phyloP scores from a whole-genome alignment of 1,140 invertebrate genomes.

The Diabrotica undecimpunctata region DNA sequence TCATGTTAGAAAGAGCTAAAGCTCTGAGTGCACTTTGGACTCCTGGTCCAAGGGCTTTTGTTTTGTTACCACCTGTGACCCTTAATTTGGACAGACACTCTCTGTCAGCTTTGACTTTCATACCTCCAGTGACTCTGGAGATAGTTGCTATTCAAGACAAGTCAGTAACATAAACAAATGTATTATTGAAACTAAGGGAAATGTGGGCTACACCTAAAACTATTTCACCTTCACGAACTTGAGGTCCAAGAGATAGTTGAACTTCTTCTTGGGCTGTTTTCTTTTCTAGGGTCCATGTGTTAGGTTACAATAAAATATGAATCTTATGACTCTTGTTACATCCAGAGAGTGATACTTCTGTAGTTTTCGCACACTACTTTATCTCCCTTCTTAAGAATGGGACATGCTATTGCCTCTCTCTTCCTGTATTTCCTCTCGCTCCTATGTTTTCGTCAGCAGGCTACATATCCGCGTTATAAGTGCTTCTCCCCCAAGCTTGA shows the following conservation, averaged over 20 bases:
- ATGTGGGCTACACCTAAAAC: too few relatives aligned
- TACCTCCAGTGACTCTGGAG: neutral
- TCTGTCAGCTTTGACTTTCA: neutral
- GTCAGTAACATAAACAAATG: neutral
- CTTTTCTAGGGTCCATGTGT: slow-evolving; percentile 94
- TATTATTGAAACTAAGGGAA: too few relatives aligned
- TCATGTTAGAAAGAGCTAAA: slow-evolving; percentile 97
- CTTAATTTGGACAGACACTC: too few relatives aligned
- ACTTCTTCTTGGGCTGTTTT: slow-evolving; percentile 66
- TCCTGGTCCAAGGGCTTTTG: slow-evolving; percentile 96
- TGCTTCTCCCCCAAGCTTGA: too few relatives aligned
- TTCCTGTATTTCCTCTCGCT: too few relatives aligned
- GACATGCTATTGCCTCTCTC: too few relatives aligned
- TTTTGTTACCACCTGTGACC: slow-evolving; percentile 97
- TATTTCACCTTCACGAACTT: neutral
- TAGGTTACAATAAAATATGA: slow-evolving; percentile 28
- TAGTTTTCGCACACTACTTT: too few relatives aligned
- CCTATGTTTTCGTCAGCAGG: too few relatives aligned
- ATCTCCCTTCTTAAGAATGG: too few relatives aligned
- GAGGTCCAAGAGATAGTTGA: neutral
- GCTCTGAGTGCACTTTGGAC: slow-evolving; percentile 97
- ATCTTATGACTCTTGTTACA: too few relatives aligned
- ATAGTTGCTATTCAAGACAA: neutral
- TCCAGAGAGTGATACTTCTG: too few relatives aligned
- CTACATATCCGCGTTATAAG: too few relatives aligned